phyloP scores from a whole-genome alignment of 2,113 vertebrate genomes.

The Misgurnus mizolepis region DNA sequence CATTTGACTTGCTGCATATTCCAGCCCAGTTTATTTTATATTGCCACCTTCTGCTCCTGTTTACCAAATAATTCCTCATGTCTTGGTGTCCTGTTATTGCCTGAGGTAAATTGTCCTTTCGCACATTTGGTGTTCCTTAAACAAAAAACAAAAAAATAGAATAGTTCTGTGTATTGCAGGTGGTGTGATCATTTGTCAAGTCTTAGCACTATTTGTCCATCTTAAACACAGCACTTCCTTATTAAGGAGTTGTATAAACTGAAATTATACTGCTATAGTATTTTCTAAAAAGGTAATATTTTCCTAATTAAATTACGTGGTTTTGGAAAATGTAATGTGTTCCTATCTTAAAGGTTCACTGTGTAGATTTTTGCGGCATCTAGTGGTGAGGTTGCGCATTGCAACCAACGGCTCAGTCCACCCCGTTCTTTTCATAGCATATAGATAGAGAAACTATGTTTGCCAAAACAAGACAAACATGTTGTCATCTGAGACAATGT shows the following conservation, averaged over 20 bases:
- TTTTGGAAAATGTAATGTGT: constrained; percentile 55
- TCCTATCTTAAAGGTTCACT: no score
- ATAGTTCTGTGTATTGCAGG: neutral
- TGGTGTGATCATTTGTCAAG: neutral
- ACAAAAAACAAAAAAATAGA: neutral
- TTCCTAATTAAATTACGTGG: constrained; percentile 61
- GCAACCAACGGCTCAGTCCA: no score
- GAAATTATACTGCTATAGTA: neutral
- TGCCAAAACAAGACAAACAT: no score
- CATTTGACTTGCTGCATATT: constrained; percentile 14
- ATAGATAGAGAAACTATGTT: no score
- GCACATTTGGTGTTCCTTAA: neutral
- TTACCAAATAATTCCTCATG: constrained; percentile 7
- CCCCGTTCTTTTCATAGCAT: no score
- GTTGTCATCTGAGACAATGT: no score
- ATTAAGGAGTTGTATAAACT: no score
- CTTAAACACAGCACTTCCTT: neutral
- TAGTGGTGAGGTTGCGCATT: no score
- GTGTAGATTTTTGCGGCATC: no score
- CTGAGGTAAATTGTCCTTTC: neutral
- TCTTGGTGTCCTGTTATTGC: neutral
- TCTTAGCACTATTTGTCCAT: neutral
- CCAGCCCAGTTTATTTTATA: neutral
- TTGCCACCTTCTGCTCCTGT: neutral
- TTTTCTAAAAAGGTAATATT: constrained; percentile 56